These are phyloP conservation scores for Enchytraeus crypticus DNA, from an alignment of 2,888 invertebrate species.

Conservation along the genomic window DNA sequence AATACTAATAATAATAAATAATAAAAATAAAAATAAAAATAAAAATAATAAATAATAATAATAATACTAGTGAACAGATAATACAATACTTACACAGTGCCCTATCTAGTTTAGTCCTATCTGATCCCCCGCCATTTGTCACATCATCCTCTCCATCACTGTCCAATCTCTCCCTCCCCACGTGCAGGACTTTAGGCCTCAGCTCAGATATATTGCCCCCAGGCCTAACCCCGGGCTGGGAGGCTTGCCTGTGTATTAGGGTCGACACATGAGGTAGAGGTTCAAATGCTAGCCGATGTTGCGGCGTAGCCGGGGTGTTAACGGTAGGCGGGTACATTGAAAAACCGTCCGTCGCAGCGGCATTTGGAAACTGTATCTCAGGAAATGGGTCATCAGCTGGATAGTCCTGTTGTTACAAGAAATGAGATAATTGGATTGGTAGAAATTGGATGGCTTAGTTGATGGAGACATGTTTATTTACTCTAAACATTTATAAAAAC, in stretches of 20 bases:
- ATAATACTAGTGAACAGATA: too few species aligned
- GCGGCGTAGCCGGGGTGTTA: conserved; percentile 19
- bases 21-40: too few species aligned
- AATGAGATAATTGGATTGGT: not conserved
- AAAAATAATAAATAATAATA: too few species aligned
- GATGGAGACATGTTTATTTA: too few species aligned
- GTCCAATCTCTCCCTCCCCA: conserved; percentile 11
- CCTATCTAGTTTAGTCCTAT: not conserved
- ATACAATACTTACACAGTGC: not conserved
- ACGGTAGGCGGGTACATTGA: conserved; percentile 25
- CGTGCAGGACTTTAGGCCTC: not conserved
- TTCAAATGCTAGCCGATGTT: conserved; percentile 30
- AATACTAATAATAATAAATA: too few species aligned
- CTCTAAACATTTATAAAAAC: too few species aligned
- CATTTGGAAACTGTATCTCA: conserved; percentile 11
- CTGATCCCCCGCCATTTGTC: not conserved
- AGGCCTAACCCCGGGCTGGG: conserved; percentile 3
- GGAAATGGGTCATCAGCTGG: conserved; percentile 3
- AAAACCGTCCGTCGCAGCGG: conserved; percentile 17
- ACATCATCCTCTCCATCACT: not conserved
- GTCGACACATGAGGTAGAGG: conserved; percentile 39
- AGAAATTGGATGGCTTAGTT: too few species aligned
- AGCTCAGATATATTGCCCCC: conserved; percentile 10
- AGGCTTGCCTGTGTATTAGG: too few species aligned
- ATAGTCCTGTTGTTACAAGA: not conserved